Base-by-base conservation (phyloP, 1,140 invertebrate genomes). In the Sitobion miscanthi region DNA sequence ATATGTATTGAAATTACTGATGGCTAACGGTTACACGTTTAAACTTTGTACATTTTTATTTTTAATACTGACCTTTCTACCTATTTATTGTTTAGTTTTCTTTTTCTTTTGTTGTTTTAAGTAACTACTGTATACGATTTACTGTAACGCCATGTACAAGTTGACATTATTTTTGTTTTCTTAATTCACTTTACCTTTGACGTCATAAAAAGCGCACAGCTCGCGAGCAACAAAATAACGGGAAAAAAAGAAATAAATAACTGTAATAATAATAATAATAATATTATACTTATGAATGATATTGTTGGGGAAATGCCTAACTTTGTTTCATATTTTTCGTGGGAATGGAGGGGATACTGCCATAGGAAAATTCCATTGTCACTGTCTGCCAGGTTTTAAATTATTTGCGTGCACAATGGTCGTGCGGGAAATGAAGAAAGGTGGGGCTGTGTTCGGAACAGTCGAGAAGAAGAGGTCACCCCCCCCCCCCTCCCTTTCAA, bases 291-390 rank as follows among this genome's bases (percentile, higher is more conserved):
- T 42, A 89, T 57, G 49, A 57, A 89, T 57, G 35, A 89, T 89
- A 89, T 89, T 57, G 35, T 89, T 57, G 21, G 47, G 5, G n/a
- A 47, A 23, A 57, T 57, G 42, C 23, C 21, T 89, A 89, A 57
- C 49, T 89, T 89, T 57, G 52, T 89, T 89, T 42, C 52, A 54
- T n/a, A n/a, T 54, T 38, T 89, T 21, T 89, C n/a, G 21, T 9
- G 11, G 52, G 4, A 89, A 9, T n/a, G 52, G 88, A 57, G 52
- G 23, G 21, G 21, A 11, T 9, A 21, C n/a, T 23, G 30, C 52
- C 35, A 52, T 89, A 89, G 52, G 35, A 54, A 89, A 89, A 89
- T 57, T 54, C 88, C 88, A 54, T 89, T 89, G 88, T 89, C 88
- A 57, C 88, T 57, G 88, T 89, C 49, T 54, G 35, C 21, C 49